These are phyloP conservation scores for Gnatocerus cornutus DNA, from an alignment of 2,888 invertebrate genomes.

Conservation along the genomic window DNA sequence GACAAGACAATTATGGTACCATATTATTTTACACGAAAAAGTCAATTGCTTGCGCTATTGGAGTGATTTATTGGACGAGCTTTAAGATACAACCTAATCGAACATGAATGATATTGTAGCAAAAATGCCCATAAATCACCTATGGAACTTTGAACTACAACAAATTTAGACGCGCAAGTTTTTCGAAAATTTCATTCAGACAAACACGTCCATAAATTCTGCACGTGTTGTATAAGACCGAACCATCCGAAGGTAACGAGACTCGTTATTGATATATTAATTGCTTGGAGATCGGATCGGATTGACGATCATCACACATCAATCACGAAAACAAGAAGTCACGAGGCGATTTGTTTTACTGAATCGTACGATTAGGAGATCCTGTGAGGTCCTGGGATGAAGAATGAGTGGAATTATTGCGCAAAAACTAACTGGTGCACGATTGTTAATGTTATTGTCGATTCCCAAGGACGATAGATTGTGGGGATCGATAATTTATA, in stretches of 20 bases:
- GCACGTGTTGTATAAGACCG: slow-evolving; percentile 38
- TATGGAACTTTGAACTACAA: slow-evolving; percentile 16
- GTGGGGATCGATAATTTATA: slow-evolving; percentile 32
- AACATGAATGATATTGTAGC: slow-evolving; percentile 23
- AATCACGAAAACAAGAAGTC: slow-evolving; percentile 35
- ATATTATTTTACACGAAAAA: slow-evolving; percentile 31
- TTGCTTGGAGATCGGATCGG: slow-evolving; percentile 30
- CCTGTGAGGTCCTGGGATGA: slow-evolving; percentile 14
- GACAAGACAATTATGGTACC: slow-evolving; percentile 25
- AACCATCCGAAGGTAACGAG: slow-evolving; percentile 41
- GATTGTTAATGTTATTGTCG: slow-evolving; percentile 20
- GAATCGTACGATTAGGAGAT: slow-evolving; percentile 8
- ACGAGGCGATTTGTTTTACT: slow-evolving; percentile 38
- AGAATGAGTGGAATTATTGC: slow-evolving; percentile 2
- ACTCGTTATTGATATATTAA: slow-evolving; percentile 44
- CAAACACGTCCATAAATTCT: slow-evolving; percentile 45
- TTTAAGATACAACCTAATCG: slow-evolving; percentile 7
- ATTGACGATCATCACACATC: slow-evolving; percentile 33
- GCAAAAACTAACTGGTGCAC: slow-evolving; percentile 23
- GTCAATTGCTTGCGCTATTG: slow-evolving; percentile 31
- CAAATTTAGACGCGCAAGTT: too few relatives aligned
- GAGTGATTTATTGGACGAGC: slow-evolving; percentile 23
- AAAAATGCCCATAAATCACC: slow-evolving; percentile 31
- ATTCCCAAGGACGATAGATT: slow-evolving; percentile 22
- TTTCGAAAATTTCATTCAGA: slow-evolving; percentile 29